Base-by-base conservation (phyloP, 1,140 invertebrate genomes). In the Bombyx mori region DNA sequence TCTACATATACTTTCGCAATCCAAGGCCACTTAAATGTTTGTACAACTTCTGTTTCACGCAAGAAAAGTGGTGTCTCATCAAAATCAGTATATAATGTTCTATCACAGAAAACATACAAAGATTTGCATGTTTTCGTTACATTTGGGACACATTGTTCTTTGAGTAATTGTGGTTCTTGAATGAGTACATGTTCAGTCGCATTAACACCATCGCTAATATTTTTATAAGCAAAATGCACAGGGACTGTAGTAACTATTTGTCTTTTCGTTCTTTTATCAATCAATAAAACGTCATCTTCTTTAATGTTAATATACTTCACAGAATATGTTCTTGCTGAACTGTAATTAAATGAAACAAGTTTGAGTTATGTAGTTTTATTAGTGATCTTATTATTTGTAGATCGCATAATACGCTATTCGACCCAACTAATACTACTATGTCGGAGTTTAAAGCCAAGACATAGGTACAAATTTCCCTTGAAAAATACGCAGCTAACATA, bases 1-100 rank as follows among this genome's bases (percentile, higher is more conserved):
- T 94, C 90, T 0, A 89, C 81, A 75, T 90, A 92, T 44, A 95
- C 80, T 61, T 91, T 91, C 0, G 90, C 92, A 60, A 91, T 80
- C 93, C 93, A 95, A 1, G 93, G 93, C 89, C 90, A 89, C 48
- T 80, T 66, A 12, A 67, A 45, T 6, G 65, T 61, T 22, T 58
- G 53, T 4, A 52, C 54, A 10, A 57, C 45, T 35, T 62, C 56
- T 12, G 63, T 57, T 50, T 65, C 54, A 42, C 60, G 60, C 12
- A 65, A 54, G 44, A 73, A 35, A 47, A 69, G 54, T 61, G 72
- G 62, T 42, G 53, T 51, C 7, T 62, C 42, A 48, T 74, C 56
- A 60, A 79, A 77, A 57, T 79, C 55, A 48, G 72, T 74, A 49
- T 65, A 83, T 6, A 87, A 64, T 8, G 78, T 57, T 53, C 70